Evolutionary conservation across 2,113 vertebrate species (phyloP), one percentile per base, ranked within the genome.

Genomic region (Myotis brandtii): DNA sequence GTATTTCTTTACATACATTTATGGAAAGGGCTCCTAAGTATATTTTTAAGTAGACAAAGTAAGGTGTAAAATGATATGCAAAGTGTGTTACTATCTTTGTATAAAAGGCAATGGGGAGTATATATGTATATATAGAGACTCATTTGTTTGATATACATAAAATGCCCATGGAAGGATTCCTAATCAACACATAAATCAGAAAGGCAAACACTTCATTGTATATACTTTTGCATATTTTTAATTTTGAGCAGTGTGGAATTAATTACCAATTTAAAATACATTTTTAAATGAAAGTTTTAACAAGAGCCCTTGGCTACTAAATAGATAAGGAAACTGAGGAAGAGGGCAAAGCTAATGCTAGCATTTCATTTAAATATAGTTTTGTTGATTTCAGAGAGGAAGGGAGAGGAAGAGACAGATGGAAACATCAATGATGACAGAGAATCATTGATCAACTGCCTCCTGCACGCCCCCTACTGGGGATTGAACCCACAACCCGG

Each of bases 11-110:
- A 77, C 21, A 46, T 76, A 69, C 30, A 40, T 7, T 52, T 30
- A 64, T 59, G 64, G 40, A 79, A 91, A 86, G 30, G 46, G 79
- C 23, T 52, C 56, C 66, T 66, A 85, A 95, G 56, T 67, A 43
- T 66, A 97, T 66, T 92, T 87, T 89, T 70, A 82, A 82, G 43
- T 69, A 86, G 66, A 80, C 32, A 95, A 85, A 77, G 3, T 27
- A 85, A 82, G 11, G 27, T 56, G 46, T 27, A 56, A 64, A 93
- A 89, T 34, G 82, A 81, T 90, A 64, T 64, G 72, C 11, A 88
- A 9, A 86, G 52, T 67, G 30, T 80, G 9, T 90, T 93, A 86
- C 43, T 56, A 84, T 50, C 37, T 82, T 12, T 80, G n/a, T 80
- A 52, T 73, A 73, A 94, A 94, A 82, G n/a, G 20, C 12, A 94